Conservation (phyloP, 2,113 vertebrate species). For the Boleophthalmus pectinirostris region DNA sequence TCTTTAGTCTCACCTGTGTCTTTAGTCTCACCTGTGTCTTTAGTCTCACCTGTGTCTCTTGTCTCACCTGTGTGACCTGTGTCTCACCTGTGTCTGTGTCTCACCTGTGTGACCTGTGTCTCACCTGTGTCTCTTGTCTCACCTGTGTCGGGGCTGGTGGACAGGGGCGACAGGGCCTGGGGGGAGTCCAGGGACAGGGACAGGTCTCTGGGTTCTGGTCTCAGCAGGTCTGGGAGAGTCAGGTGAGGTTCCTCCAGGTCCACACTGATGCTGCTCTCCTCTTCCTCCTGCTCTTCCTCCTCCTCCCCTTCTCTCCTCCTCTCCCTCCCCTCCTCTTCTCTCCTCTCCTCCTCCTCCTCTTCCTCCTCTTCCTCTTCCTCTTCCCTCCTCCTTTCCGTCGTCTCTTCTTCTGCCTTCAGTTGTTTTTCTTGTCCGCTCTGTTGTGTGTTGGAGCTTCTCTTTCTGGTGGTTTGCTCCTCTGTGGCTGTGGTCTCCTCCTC, state of each 20-base stretch:
- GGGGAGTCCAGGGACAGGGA: background rate
- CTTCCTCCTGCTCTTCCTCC: background rate
- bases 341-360: background rate
- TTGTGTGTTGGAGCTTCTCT: background rate
- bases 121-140: conserved; percentile 83
- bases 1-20: conserved; percentile 87
- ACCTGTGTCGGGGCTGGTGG: conserved; percentile 88
- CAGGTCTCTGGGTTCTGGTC: background rate
- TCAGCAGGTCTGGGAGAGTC: background rate
- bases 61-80: conserved; percentile 84
- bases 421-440: background rate
- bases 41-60: conserved; percentile 85
- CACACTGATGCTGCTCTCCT: background rate
- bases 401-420: background rate
- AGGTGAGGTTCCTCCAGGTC: conserved; percentile 23
- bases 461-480: background rate
- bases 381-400: no score
- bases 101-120: conserved; percentile 84
- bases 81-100: conserved; percentile 82
- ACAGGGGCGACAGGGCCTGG: conserved; percentile 72
- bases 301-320: no score
- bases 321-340: background rate
- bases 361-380: background rate
- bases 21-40: conserved; percentile 85
- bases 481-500: background rate